Evolutionary conservation across 2,797 vertebrate genomes (phyloP), one percentile per base, ranked within the genome.

Genomic region (Phrynocephalus forsythii): DNA sequence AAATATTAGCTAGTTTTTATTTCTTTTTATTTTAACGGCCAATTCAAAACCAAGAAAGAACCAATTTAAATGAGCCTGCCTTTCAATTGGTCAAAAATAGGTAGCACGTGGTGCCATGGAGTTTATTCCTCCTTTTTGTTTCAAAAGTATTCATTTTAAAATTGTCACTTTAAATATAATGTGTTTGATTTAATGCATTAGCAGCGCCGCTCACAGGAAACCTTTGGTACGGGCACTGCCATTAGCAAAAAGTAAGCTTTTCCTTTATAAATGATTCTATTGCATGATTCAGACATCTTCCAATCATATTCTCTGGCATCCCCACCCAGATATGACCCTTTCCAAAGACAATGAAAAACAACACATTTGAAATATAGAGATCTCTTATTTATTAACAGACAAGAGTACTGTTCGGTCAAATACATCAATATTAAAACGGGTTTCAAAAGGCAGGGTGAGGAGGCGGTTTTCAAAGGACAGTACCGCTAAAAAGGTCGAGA

Each of bases 351-450:
- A 89, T 22, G 77, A 90, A 78, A 72, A 89, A 44, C 56, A 89
- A 88, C 67, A 87, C 83, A 67, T 83, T 86, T 92, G 91, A 93
- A 93, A 93, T 91, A 93, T 92, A 93, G 92, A 93, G 90, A 69
- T 72, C 88, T 92, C 90, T 93, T 91, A 92, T 93, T 93, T 91
- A 88, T 91, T 90, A 91, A 91, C 90, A 90, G 88, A 92, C 87
- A 88, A 90, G 82, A 87, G 85, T 87, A 91, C 87, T 84, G 79
- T 83, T 91, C 79, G 86, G 87, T 87, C 91, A 93, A 92, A 93
- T 91, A 93, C 93, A 93, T 88, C 89, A 66, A 93, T 93, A 92
- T 91, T 91, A 93, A 93, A 93, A 91, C 86, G 84, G 91, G 88
- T 92, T 88, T 92, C 90, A 89, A 93, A 92, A 92, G 91, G 60